A percentile compares a stretch with the other conserved stretches of the same genome.
These are phyloP conservation scores for Spilarctia lutea DNA, from an alignment of 2,888 invertebrate genomes.

Conservation along the genomic window DNA sequence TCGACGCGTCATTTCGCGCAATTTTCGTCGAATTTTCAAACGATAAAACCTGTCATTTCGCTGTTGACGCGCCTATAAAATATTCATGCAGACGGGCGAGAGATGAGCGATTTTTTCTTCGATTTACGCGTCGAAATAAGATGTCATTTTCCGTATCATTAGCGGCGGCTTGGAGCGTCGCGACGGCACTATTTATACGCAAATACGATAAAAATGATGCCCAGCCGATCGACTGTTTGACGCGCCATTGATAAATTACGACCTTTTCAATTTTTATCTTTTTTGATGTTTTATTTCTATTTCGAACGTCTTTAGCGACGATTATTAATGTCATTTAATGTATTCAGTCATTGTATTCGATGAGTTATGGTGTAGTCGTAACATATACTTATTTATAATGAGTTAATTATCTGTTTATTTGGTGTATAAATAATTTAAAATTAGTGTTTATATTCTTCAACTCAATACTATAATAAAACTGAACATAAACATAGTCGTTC, in stretches of 20 bases:
- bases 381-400: slow-evolving; percentile 13
- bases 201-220: slow-evolving; percentile 86
- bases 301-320: slow-evolving; percentile 58
- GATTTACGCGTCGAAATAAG: slow-evolving; percentile 86
- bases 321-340: slow-evolving; percentile 62
- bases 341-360: slow-evolving; percentile 54
- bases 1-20: slow-evolving; percentile 86
- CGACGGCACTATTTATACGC: slow-evolving; percentile 86
- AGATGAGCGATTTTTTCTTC: slow-evolving; percentile 86
- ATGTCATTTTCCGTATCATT: slow-evolving; percentile 88
- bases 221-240: slow-evolving; percentile 84
- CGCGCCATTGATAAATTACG: slow-evolving; percentile 85
- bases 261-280: slow-evolving; percentile 78
- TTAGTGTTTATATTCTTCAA: too few species aligned
- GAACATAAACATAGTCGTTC: slow-evolving; percentile 24
- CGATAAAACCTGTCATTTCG: slow-evolving; percentile 87
- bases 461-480: not conserved
- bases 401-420: not conserved
- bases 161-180: slow-evolving; percentile 81
- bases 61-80: slow-evolving; percentile 87
- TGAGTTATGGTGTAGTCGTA: slow-evolving; percentile 54
- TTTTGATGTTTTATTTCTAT: slow-evolving; percentile 64
- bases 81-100: slow-evolving; percentile 84
- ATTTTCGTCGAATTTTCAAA: slow-evolving; percentile 86
- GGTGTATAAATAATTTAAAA: not conserved